Evolutionary conservation across 2,888 invertebrate genomes (phyloP), one percentile per base, ranked within the genome.

Genomic region (Marronus borbonicus): DNA sequence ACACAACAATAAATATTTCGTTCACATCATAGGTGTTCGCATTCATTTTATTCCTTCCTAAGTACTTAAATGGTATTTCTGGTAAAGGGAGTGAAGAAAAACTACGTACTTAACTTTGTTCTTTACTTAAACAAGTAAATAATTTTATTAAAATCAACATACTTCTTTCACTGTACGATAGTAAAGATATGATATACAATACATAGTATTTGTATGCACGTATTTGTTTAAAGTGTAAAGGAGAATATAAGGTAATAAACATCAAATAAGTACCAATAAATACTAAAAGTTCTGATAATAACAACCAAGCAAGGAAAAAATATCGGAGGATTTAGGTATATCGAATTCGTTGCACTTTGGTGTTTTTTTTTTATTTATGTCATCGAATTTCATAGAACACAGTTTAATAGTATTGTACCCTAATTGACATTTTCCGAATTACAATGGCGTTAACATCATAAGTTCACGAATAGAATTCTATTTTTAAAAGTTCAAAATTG

Each of bases 111-210:
- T 75, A 17, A n/a, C 8, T 1, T 17, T 31, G 0, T 12, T 65
- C 66, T 62, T 76, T 69, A 76, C 75, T 78, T 55, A 10, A 78
- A 17, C 17, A 65, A 70, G 72, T 72, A 72, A 72, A 60, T 60
- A 72, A 17, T 60, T 72, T 72, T 72, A 72, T 72, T 72, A 44
- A 72, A 72, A 58, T 72, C 72, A 72, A 60, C 72, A 72, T 60
- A 60, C 24, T 52, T 52, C 52, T 12, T 44, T 68, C 24, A 68
- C 68, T 68, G 24, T 24, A 68, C 68, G 44, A 68, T 49, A 68
- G 49, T 68, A 68, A 68, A 44, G 49, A 68, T 49, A 68, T 10
- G 20, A 65, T 65, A 44, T 24, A 39, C 17, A 65, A 50, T 68
- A 68, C 68, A 68, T n/a, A 14, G 49, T 49, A 49, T 49, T 12